phyloP scores from a whole-genome alignment of 2,888 invertebrate species.

The Lithosia quadra region DNA sequence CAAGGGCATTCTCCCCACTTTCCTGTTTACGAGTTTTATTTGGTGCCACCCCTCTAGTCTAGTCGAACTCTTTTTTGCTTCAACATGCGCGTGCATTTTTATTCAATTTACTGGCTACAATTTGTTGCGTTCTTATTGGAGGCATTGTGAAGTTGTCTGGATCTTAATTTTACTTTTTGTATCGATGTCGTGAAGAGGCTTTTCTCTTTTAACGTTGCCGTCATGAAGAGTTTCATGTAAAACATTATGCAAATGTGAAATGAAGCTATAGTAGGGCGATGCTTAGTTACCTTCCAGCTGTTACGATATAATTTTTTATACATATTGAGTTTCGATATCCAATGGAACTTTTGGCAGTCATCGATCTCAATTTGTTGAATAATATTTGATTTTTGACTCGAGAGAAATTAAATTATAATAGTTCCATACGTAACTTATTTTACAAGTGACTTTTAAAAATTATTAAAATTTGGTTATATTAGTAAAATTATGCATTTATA shows the following conservation, averaged over 20 bases:
- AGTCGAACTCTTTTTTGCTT: conserved; percentile 22
- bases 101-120: conserved; percentile 40
- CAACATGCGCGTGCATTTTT: conserved; percentile 29
- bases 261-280: not conserved
- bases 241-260: not conserved
- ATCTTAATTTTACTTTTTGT: conserved; percentile 20
- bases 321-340: too few relatives aligned
- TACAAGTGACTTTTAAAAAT: too few relatives aligned
- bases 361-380: too few relatives aligned
- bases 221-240: not conserved
- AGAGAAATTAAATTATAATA: too few relatives aligned
- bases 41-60: conserved; percentile 33
- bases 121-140: conserved; percentile 29
- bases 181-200: conserved; percentile 8
- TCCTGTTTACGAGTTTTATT: conserved; percentile 48
- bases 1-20: conserved; percentile 32
- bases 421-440: too few relatives aligned
- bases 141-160: conserved; percentile 29
- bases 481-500: too few relatives aligned
- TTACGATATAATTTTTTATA: too few relatives aligned
- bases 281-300: not conserved
- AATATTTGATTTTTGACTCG: too few relatives aligned
- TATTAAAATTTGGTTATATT: too few relatives aligned
- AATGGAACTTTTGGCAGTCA: too few relatives aligned
- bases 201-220: not conserved